These are phyloP conservation scores for Aldrovandia affinis DNA, from an alignment of 2,797 vertebrate genomes.

Conservation along the genomic window DNA sequence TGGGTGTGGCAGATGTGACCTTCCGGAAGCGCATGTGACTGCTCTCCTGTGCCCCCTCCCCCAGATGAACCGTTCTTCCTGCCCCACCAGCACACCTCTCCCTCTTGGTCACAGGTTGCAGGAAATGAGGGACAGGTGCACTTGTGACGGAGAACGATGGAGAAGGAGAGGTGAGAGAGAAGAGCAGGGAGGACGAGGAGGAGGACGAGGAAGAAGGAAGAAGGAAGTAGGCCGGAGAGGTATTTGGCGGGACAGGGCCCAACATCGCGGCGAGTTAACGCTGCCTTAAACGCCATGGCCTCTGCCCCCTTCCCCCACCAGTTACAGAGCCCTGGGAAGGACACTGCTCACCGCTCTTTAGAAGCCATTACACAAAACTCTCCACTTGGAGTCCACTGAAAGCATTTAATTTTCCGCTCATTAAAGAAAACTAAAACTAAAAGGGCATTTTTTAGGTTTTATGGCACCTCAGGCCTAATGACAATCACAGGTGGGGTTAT, in stretches of 20 bases:
- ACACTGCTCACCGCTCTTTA: conserved; percentile 34
- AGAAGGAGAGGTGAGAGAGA: not conserved
- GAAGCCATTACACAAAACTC: conserved; percentile 38
- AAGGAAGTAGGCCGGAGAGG: too few species aligned
- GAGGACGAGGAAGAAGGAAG: not conserved
- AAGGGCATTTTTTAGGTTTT: conserved; percentile 38
- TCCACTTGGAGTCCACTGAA: conserved; percentile 39
- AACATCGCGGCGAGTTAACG: conserved; percentile 29
- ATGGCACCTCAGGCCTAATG: conserved; percentile 47
- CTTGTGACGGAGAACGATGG: not conserved
- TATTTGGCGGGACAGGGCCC: too few species aligned
- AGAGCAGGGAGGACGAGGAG: not conserved
- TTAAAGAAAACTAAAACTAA: conserved; percentile 49
- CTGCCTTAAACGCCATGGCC: not conserved
- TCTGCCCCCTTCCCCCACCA: conserved; percentile 4
- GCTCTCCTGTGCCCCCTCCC: not conserved
- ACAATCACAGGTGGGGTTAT: conserved; percentile 51
- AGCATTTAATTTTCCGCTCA: conserved; percentile 51
- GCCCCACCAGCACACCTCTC: not conserved
- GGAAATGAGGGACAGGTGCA: conserved; percentile 7
- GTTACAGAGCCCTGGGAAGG: conserved; percentile 28
- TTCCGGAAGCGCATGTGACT: not conserved
- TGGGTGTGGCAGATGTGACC: not conserved
- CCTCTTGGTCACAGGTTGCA: conserved; percentile 6
- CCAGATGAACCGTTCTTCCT: not conserved